These are phyloP conservation scores for Hyperoodon ampullatus DNA, from an alignment of 2,113 vertebrate genomes.

Conservation along the genomic window DNA sequence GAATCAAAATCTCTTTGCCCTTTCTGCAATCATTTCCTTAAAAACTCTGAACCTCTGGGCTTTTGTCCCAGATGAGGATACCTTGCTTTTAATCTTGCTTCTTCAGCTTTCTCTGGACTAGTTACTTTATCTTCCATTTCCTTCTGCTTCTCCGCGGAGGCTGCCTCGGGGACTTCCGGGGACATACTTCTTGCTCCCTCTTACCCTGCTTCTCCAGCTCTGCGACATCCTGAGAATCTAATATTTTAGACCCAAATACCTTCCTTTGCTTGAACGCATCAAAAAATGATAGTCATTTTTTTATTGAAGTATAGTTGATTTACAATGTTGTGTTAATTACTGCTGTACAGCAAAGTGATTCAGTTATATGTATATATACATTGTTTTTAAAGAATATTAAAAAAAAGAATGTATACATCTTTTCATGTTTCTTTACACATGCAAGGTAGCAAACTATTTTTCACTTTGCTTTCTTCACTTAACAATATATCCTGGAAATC, in stretches of 20 bases:
- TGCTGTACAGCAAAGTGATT: neutral
- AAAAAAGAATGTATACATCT: neutral
- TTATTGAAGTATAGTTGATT: neutral
- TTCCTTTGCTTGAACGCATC: neutral
- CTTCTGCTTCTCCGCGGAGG: slow-evolving; percentile 74
- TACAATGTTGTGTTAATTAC: neutral
- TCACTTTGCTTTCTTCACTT: neutral
- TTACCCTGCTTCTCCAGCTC: neutral
- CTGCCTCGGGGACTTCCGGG: slow-evolving; percentile 44
- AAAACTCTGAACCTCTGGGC: slow-evolving; percentile 95
- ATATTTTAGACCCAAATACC: slow-evolving; percentile 12
- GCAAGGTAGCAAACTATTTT: neutral
- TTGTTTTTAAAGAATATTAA: neutral
- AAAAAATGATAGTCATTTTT: neutral
- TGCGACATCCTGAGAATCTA: neutral
- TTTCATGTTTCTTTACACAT: neutral
- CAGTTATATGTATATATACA: neutral
- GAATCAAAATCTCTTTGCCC: slow-evolving; percentile 95
- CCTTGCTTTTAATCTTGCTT: slow-evolving; percentile 94
- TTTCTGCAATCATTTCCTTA: slow-evolving; percentile 96
- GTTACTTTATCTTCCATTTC: slow-evolving; percentile 94
- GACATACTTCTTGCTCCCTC: slow-evolving; percentile 85
- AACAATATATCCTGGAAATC: neutral
- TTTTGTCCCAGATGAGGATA: slow-evolving; percentile 96
- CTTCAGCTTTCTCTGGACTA: slow-evolving; percentile 94